A percentile compares a stretch with the other conserved stretches of the same genome.
Evolutionary conservation across 2,113 vertebrate genomes (phyloP).

Genomic region (Oreocharis arfaki): DNA sequence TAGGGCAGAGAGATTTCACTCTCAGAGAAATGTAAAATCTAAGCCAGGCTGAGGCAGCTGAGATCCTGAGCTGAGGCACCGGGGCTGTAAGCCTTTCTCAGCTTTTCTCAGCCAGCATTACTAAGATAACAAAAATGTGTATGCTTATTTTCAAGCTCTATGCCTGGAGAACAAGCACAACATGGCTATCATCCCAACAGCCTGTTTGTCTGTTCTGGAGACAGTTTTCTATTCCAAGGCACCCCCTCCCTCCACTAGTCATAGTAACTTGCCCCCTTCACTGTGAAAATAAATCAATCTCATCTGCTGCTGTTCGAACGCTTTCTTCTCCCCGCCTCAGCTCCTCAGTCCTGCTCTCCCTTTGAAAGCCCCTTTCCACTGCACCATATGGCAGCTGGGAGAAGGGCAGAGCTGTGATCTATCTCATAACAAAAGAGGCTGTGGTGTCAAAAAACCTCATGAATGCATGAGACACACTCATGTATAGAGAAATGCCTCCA

Average conservation of each 20-base stretch:
- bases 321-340: conserved; percentile 56
- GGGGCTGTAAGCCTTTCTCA: not conserved
- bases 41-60: not conserved
- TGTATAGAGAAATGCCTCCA: conserved; percentile 71
- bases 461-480: conserved; percentile 83
- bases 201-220: conserved; percentile 23
- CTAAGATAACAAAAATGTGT: conserved; percentile 10
- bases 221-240: not conserved
- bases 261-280: not conserved
- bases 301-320: conserved; percentile 62
- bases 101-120: not conserved
- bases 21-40: not conserved
- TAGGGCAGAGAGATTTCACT: not conserved
- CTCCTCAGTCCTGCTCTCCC: not conserved
- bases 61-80: not conserved
- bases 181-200: conserved; percentile 17
- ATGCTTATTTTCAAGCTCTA: conserved; percentile 7
- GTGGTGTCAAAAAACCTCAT: conserved; percentile 79
- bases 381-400: conserved; percentile 94
- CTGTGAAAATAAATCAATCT: conserved; percentile 80
- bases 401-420: conserved; percentile 66
- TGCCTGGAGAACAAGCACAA: conserved; percentile 6
- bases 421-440: conserved; percentile 81
- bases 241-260: not conserved
- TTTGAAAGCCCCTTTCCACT: conserved; percentile 59